phyloP scores from a whole-genome alignment of 2,888 invertebrate genomes.

The Pristionchus fissidentatus region DNA sequence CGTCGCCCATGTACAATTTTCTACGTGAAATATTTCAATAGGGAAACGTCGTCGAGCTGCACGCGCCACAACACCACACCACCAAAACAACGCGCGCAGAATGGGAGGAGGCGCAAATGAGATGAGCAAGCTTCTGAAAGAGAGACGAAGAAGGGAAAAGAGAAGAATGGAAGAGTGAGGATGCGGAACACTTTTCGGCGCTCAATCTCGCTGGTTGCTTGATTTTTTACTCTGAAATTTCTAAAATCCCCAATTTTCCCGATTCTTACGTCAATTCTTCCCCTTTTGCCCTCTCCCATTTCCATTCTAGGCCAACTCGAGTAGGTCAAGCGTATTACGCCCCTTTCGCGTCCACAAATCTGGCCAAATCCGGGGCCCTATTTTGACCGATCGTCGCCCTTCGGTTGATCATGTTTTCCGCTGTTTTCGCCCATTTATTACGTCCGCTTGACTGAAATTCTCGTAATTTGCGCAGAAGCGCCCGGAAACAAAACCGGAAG shows the following conservation, averaged over 20 bases:
- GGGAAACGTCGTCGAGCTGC: too few species aligned
- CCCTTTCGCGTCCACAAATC: background rate
- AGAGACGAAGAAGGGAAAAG: conserved; percentile 14
- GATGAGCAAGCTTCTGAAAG: too few species aligned
- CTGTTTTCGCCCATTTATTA: background rate
- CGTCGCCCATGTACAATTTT: background rate
- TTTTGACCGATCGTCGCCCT: background rate
- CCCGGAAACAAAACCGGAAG: background rate
- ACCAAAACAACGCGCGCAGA: conserved; percentile 11
- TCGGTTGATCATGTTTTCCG: background rate
- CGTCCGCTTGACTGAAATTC: conserved; percentile 12
- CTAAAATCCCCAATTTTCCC: background rate
- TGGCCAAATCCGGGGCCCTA: too few species aligned
- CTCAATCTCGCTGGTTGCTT: background rate
- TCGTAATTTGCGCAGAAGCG: background rate
- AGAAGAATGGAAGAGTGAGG: too few species aligned
- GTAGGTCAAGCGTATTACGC: conserved; percentile 30
- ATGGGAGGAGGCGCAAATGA: conserved; percentile 9
- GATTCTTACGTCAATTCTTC: background rate
- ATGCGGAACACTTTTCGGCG: background rate
- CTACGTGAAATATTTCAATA: too few species aligned
- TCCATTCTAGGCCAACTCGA: background rate
- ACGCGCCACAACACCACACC: background rate
- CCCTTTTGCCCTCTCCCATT: too few species aligned
- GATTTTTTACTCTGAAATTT: background rate